These are phyloP conservation scores for Drosophila barbarae DNA, from an alignment of 2,888 invertebrate species.

Conservation along the genomic window DNA sequence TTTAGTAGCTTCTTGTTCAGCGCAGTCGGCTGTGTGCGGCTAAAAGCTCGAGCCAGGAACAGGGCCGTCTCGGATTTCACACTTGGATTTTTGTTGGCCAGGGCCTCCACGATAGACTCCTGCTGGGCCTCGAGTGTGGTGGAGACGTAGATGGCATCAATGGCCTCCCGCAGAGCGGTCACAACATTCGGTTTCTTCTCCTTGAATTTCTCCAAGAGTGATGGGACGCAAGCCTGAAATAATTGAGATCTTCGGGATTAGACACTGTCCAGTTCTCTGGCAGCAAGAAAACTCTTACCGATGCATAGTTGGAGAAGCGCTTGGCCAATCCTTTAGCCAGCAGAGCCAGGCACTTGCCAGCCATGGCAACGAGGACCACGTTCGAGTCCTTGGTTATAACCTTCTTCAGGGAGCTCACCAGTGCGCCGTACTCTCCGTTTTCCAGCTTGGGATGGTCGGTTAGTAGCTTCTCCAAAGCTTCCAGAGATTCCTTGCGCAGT, in stretches of 20 bases:
- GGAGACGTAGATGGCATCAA: slow-evolving; percentile 92
- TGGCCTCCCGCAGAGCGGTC: slow-evolving; percentile 90
- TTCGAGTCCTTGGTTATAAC: slow-evolving; percentile 96
- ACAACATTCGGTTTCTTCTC: slow-evolving; percentile 97
- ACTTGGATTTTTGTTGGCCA: slow-evolving; percentile 94
- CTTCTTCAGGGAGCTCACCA: slow-evolving; percentile 93
- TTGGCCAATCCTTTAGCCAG: slow-evolving; percentile 93
- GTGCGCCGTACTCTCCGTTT: slow-evolving; percentile 94
- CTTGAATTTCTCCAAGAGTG: slow-evolving; percentile 96
- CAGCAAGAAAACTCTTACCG: slow-evolving; percentile 65
- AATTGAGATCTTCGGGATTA: not conserved
- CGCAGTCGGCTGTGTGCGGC: slow-evolving; percentile 88
- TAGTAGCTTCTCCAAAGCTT: slow-evolving; percentile 87
- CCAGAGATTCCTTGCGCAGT: slow-evolving; percentile 95
- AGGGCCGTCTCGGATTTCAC: slow-evolving; percentile 92
- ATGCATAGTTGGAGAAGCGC: slow-evolving; percentile 91
- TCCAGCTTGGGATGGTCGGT: slow-evolving; percentile 90
- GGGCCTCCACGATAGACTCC: slow-evolving; percentile 91
- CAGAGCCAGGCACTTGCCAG: slow-evolving; percentile 89
- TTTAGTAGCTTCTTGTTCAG: slow-evolving; percentile 95
- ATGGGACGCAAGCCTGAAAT: slow-evolving; percentile 83
- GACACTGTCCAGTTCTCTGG: no score
- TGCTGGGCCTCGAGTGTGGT: slow-evolving; percentile 90
- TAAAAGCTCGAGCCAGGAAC: slow-evolving; percentile 91
- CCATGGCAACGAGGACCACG: slow-evolving; percentile 93